Base-by-base conservation (phyloP, 2,113 vertebrate genomes). In the Brachyhypopomus gauderio region DNA sequence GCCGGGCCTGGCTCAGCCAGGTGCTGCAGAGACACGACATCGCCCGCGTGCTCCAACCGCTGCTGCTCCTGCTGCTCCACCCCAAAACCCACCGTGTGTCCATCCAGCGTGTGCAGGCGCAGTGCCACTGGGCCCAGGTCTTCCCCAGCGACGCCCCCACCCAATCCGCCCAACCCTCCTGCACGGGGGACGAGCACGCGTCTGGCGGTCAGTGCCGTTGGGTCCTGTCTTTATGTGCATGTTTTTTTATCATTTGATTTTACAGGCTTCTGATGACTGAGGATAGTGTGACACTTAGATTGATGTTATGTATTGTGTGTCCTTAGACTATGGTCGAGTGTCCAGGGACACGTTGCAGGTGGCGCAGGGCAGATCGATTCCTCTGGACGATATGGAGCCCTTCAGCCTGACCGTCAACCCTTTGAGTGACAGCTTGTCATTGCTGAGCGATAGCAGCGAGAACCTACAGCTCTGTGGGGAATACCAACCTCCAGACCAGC, bases 1-100 rank as follows among this genome's bases (percentile, higher is more conserved):
- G 96, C 73, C 95, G 97, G 87, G 97, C 96, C 59, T 99, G 98
- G 98, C 89, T 99, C 79, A 97, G 96, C 90, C 98, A 99, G 88
- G 97, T 98, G 17, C 94, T 99, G 41, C 98, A 99, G 89, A 96
- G 98, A 88, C 98, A 99, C 77, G 98, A 99, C 83, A 98, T 99
- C 59, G 97, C 98, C 63, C 94, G 98, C 22, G 96, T 99, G 76
- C 92, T 99, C 34, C 97, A 99, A 85, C 98, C 98, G 27, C 93
- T 99, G 66, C 94, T 99, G 0, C 91, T 99, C 3, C 92, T 99
- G 27, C 91, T 99, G 76, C 96, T 99, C 17, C 98, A 99, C 86
- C 98, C 98, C 7, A 99, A 99, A 92, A 99, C 97, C 71, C 98
- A 99, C 81, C 89, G 98, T 4, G 96, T 99, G 79, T 99, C 97